phyloP scores from a whole-genome alignment of 2,888 invertebrate species.

The Rhabditophanes sp. region DNA sequence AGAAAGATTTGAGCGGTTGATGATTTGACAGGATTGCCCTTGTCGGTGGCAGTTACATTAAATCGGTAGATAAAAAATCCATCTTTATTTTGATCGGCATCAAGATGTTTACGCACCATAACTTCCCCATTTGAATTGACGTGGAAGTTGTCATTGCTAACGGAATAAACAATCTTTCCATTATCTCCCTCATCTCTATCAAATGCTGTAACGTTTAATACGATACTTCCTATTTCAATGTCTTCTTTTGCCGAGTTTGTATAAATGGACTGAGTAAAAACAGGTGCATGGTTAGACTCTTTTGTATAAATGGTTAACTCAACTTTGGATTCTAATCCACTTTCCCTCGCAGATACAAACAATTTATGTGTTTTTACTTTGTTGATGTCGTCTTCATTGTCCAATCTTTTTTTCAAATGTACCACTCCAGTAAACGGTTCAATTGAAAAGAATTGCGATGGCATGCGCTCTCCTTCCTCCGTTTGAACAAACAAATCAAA shows the following conservation, averaged over 20 bases:
- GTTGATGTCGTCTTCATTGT: too few species aligned
- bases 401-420: too few species aligned
- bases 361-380: too few species aligned
- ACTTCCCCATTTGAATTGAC: constrained; percentile 88
- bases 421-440: too few species aligned
- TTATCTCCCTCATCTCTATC: constrained; percentile 73
- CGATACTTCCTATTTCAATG: constrained; percentile 73
- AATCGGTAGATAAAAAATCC: constrained; percentile 45
- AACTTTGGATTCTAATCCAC: constrained; percentile 50
- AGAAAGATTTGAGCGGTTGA: neutral
- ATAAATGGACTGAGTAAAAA: constrained; percentile 63
- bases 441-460: too few species aligned
- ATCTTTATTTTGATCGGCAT: constrained; percentile 68
- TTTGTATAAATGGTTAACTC: constrained; percentile 45
- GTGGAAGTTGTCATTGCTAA: constrained; percentile 81
- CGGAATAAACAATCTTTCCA: constrained; percentile 76
- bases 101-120: constrained; percentile 64
- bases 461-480: too few species aligned
- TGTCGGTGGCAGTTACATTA: constrained; percentile 46
- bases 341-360: too few species aligned
- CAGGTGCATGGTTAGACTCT: constrained; percentile 44
- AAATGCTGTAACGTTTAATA: constrained; percentile 57
- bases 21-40: constrained; percentile 44
- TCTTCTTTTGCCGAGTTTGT: constrained; percentile 91
- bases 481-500: too few species aligned